Evolutionary conservation across 2,113 vertebrate species (phyloP), one percentile per base, ranked within the genome.

Genomic region (Takifugu bimaculatus): DNA sequence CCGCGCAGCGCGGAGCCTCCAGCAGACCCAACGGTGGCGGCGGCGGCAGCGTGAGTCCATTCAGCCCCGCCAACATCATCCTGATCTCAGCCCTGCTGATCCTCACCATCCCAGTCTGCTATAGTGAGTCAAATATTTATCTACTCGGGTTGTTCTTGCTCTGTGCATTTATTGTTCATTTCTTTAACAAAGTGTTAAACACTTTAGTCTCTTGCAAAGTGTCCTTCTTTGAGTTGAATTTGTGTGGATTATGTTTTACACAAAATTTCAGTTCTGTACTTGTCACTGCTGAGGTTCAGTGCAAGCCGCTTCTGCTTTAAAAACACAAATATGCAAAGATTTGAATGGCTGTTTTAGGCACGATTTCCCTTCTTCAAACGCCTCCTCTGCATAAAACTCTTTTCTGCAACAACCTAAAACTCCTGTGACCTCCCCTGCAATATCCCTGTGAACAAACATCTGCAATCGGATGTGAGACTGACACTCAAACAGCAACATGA

Each of bases 61-160:
- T 81, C 60, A 79, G 76, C 83, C 44, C 63, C 66, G 72, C 78
- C 60, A 74, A 72, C 79, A 65, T 90, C 66, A 72, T 78, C 12
- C 54, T 91, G 45, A n/a, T n/a, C 28, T 61, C 84, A 4, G 61
- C 87, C 12, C 79, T 91, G 1, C 78, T 92, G 60, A 61, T 90
- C 77, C 83, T 89, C 63, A 74, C 73, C 62, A 49, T 84, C 27
- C 81, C 86, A 20, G 59, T 70, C 68, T 88, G 83, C 71, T 79
- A 60, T 63, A 71, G 91, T 92, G 80, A 86, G 89, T 79, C 25
- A 9, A 50, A 51, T 39, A 56, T 65, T 45, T 51, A 56, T 70
- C 58, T 53, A 45, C 67, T 54, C 59, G 25, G 57, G 50, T 52
- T 39, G 70, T 61, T 51, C 49, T 69, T 47, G 27, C 25, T 79